Percentiles rank a stretch among this genome's conserved stretches.
These are phyloP conservation scores for Chloropsis hardwickii DNA, from an alignment of 2,113 vertebrate genomes.

Conservation along the genomic window DNA sequence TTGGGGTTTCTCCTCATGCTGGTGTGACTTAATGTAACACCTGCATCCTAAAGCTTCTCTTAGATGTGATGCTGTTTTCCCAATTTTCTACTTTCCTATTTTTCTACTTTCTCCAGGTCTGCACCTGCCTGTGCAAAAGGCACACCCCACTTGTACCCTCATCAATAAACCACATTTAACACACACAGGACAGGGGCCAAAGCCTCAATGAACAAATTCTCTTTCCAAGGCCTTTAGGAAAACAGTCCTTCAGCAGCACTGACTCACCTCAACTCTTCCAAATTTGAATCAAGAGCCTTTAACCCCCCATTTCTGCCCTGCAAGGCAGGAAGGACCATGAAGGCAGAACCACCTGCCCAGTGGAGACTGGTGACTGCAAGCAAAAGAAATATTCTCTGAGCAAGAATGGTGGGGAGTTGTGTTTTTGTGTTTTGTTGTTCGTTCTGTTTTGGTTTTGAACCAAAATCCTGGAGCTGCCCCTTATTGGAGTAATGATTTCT, in stretches of 20 bases:
- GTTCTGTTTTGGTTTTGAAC: neutral
- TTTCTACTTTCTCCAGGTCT: neutral
- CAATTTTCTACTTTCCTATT: neutral
- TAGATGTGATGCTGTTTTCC: rapidly evolving
- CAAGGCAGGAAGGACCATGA: neutral
- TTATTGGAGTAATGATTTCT: neutral
- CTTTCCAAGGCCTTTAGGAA: neutral
- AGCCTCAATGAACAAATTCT: neutral
- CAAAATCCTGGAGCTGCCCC: neutral
- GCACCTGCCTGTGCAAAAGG: neutral
- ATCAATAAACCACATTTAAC: neutral
- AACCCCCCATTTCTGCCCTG: neutral
- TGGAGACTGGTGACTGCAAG: neutral
- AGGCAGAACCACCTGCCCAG: neutral
- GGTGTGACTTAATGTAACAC: neutral
- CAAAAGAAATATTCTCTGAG: neutral
- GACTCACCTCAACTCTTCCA: neutral
- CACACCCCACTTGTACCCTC: neutral
- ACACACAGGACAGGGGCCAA: rapidly evolving
- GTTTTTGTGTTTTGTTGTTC: neutral
- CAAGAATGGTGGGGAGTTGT: rapidly evolving
- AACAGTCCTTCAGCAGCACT: neutral
- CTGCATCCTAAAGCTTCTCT: neutral
- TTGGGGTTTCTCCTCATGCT: rapidly evolving
- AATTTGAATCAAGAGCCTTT: neutral